Evolutionary conservation across 1,140 invertebrate genomes (phyloP), one percentile per base, ranked within the genome.

Genomic region (Rhagoletis zephyria): DNA sequence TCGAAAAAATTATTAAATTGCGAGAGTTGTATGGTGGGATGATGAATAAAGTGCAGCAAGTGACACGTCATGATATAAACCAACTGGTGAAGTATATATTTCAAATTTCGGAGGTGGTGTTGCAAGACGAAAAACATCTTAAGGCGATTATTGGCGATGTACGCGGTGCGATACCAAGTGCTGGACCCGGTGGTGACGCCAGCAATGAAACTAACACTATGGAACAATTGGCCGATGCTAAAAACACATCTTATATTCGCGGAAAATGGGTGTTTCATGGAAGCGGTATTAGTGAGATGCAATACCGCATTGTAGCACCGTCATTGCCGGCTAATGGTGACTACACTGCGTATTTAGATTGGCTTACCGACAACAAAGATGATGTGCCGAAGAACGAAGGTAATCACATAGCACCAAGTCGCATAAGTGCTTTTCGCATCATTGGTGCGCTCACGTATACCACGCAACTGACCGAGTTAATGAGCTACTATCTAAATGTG

Each of bases 371-470:
- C 89, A 96, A 95, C 90, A 95, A 95, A 90, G 95, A 95, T 89
- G 94, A 94, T 88, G 94, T 95, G 1, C 94, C 95, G 87, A 94
- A 94, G 61, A 93, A 93, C 40, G 91, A 90, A 19, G 90, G 93
- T 3, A 93, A 91, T 88, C 91, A 92, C 86, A 91, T 92, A 85
- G 89, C 89, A 5, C 90, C 90, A 93, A 94, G 90, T 93, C 93
- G 89, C 91, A 96, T 96, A 93, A 95, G 95, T 87, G 96, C 95
- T 12, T 96, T 96, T 91, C 95, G 95, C 87, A 96, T 97, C 70
- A 95, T 95, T 90, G 96, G 96, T 85, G 97, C 96, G 45, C 94
- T 97, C 42, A 96, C 96, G 64, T 97, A 97, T 91, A 95, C 96
- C 10, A 95, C 96, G 45, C 97, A 98, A 93, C 93, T 97, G 88